Evolutionary conservation across 2,888 invertebrate species (phyloP), one percentile per base, ranked within the genome.

Genomic region (Diachrysia chrysitis): DNA sequence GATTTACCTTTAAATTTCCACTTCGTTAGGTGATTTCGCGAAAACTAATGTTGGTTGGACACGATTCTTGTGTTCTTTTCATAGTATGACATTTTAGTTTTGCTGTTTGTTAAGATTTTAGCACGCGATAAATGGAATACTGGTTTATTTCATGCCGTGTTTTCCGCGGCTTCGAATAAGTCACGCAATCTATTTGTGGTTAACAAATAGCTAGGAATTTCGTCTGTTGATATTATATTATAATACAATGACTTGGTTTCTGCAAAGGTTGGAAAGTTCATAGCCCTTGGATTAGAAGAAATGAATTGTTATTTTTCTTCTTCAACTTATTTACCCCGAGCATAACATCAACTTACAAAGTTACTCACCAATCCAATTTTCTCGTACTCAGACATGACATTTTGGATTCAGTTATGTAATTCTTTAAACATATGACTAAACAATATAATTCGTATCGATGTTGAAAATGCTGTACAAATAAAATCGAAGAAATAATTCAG

Each of bases 11-110:
- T 51, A 62, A 62, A 74, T 64, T 77, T 74, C 71, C 71, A 71
- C 78, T 77, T 77, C 58, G 65, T 78, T 78, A 68, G 29, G 58
- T 55, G 32, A 75, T 75, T 79, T 69, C 23, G 63, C 54, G 57
- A 78, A 72, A 66, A 66, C 60, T 59, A 55, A 66, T 75, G 75
- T 60, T 61, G 14, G 53, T 61, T 66, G 42, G 63, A 66, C 70
- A 69, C 61, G 70, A 73, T 70, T 73, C 60, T 63, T 73, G 55
- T 69, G 25, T 69, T 73, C 60, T 68, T 69, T 71, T 65, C 25
- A 76, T 56, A 48, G 23, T 58, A 23, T 19, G 2, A 25, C 48
- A 56, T 55, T 60, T 63, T 17, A 14, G 19, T 72, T 35, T 63
- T 32, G 16, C 29, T 48, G n/a, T 48, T 60, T 66, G 48, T 58